Conservation (phyloP, 2,113 vertebrate genomes). For the Amblyornis subalaris region DNA sequence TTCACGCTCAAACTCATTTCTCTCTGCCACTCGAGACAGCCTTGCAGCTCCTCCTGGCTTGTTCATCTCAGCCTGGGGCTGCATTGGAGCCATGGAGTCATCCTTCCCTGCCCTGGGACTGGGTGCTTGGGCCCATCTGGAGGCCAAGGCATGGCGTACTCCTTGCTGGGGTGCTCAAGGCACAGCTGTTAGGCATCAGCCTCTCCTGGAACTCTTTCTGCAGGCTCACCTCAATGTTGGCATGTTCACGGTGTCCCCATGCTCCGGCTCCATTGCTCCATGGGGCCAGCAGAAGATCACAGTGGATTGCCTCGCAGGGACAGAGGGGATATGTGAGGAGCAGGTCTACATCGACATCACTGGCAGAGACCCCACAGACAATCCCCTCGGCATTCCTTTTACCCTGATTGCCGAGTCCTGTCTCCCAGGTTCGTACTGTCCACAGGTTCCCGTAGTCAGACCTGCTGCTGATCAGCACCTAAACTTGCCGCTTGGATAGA, state of each 20-base stretch:
- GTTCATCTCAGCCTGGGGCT: neutral
- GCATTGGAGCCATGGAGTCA: neutral
- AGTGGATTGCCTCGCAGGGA: conserved; percentile 82
- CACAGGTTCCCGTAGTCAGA: neutral
- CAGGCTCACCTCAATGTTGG: conserved; percentile 75
- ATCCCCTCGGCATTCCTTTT: conserved; percentile 79
- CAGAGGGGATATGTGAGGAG: conserved; percentile 76
- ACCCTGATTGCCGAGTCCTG: conserved; percentile 80
- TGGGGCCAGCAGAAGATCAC: conserved; percentile 76
- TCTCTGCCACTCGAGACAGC: neutral
- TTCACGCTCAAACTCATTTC: neutral
- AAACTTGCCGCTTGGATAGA: neutral
- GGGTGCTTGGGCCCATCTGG: neutral
- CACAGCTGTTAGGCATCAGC: neutral
- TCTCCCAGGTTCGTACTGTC: conserved; percentile 72
- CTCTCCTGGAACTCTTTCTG: neutral
- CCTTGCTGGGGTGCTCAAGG: neutral
- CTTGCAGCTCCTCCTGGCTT: neutral
- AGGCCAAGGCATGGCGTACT: neutral
- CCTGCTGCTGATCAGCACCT: neutral
- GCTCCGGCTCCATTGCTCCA: conserved; percentile 68
- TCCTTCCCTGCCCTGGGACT: neutral
- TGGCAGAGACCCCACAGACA: conserved; percentile 78
- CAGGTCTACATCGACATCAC: conserved; percentile 78
- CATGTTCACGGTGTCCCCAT: conserved; percentile 83